Percentiles rank a stretch among this genome's conserved stretches.
phyloP scores from a whole-genome alignment of 1,140 invertebrate genomes.

The Vanessa atalanta region DNA sequence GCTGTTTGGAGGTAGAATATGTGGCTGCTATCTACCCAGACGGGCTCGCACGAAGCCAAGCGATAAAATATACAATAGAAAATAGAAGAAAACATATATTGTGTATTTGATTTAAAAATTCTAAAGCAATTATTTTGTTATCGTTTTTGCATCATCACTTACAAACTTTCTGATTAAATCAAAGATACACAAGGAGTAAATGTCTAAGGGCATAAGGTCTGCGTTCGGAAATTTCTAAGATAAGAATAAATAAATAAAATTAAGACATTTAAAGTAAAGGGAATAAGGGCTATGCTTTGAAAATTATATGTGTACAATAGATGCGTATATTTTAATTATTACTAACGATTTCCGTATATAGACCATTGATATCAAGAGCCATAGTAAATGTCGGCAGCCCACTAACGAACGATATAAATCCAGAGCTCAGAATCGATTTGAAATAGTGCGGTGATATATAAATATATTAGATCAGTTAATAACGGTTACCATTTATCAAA shows the following conservation, averaged over 20 bases:
- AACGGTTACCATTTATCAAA: conserved; percentile 61
- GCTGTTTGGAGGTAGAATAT: no score
- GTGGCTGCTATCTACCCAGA: no score
- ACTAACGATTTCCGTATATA: conserved; percentile 49
- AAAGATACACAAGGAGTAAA: no score
- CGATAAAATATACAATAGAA: no score
- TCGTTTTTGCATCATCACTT: no score
- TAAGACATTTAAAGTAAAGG: conserved; percentile 16
- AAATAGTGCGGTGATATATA: conserved; percentile 61
- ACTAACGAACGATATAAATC: conserved; percentile 63
- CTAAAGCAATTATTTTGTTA: no score
- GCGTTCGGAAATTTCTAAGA: no score
- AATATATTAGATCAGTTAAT: conserved; percentile 64
- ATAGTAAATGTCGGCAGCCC: conserved; percentile 50
- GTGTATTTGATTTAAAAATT: neutral
- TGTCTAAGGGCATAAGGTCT: no score
- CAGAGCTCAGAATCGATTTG: conserved; percentile 59
- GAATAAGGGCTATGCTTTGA: conserved; percentile 11
- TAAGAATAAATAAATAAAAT: neutral
- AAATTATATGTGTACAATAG: conserved; percentile 16
- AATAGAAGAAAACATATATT: no score
- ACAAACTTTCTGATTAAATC: no score
- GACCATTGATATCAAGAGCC: conserved; percentile 46
- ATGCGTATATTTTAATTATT: conserved; percentile 43
- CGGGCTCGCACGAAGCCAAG: no score